Conservation (phyloP, 2,113 vertebrate genomes). For the Stictonetta naevosa region DNA sequence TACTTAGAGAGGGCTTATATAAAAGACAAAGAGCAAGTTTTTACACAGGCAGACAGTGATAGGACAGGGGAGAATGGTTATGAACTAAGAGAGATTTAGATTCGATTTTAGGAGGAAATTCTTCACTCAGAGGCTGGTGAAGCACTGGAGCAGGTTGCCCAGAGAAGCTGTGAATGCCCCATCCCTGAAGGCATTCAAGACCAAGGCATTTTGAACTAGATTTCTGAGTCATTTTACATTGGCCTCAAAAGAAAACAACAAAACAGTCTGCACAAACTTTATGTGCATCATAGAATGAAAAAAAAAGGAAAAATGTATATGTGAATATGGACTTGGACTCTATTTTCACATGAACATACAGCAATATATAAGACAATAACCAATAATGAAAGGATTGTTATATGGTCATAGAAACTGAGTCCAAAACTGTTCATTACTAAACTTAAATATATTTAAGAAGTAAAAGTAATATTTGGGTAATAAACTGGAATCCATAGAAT, state of each 20-base stretch:
- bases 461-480: background rate
- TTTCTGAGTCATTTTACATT: background rate
- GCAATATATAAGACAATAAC: background rate
- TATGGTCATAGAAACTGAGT: background rate
- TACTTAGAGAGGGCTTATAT: too few species aligned
- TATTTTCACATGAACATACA: background rate
- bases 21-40: too few species aligned
- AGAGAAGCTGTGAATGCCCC: too few species aligned
- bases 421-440: background rate
- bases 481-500: background rate
- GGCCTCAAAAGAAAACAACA: background rate
- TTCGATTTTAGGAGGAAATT: too few species aligned
- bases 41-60: too few species aligned
- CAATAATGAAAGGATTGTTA: background rate
- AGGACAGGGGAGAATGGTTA: too few species aligned
- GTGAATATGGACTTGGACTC: background rate
- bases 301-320: background rate
- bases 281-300: background rate
- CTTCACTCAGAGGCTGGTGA: too few species aligned
- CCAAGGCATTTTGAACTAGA: too few species aligned
- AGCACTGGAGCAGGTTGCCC: too few species aligned
- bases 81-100: too few species aligned
- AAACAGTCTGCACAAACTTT: background rate
- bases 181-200: too few species aligned
- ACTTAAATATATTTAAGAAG: background rate